Conservation (phyloP, 1,140 invertebrate genomes). For the Nixonia krombeini region DNA sequence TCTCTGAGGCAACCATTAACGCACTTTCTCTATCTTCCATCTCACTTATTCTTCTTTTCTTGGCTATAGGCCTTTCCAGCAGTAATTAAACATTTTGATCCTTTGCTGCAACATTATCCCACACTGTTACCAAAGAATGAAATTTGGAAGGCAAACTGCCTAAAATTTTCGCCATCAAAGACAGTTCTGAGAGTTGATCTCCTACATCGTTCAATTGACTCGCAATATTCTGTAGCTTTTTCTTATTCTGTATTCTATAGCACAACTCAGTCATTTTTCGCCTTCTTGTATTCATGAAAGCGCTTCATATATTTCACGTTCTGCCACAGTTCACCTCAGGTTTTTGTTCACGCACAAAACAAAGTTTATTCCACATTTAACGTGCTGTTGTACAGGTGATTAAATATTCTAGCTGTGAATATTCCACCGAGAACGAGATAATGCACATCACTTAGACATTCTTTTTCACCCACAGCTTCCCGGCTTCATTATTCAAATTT, state of each 20-base stretch:
- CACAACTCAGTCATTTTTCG: conserved; percentile 21
- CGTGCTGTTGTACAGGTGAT: conserved; percentile 14
- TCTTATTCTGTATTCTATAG: conserved; percentile 23
- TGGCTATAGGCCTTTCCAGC: background rate
- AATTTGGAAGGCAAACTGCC: conserved; percentile 16
- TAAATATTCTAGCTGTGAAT: conserved; percentile 9
- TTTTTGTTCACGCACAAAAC: conserved; percentile 16
- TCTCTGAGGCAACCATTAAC: background rate
- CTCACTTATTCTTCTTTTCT: conserved; percentile 15
- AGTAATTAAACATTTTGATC: conserved; percentile 3
- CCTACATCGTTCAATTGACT: conserved; percentile 16
- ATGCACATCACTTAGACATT: conserved; percentile 26
- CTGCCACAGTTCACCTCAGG: conserved; percentile 17
- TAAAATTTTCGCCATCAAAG: conserved; percentile 36
- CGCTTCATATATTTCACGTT: conserved; percentile 20
- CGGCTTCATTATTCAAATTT: conserved; percentile 10
- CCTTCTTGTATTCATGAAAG: conserved; percentile 26
- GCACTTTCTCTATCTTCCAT: conserved; percentile 10
- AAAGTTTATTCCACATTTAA: conserved; percentile 34
- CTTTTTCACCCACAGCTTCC: too few relatives aligned
- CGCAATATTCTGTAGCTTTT: conserved; percentile 28
- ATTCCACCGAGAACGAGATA: conserved; percentile 16
- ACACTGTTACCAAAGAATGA: conserved; percentile 15
- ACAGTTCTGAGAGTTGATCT: conserved; percentile 19
- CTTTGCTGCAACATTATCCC: conserved; percentile 23